Evolutionary conservation across 2,797 vertebrate genomes (phyloP).

Genomic region (Clarias laeviceps): DNA sequence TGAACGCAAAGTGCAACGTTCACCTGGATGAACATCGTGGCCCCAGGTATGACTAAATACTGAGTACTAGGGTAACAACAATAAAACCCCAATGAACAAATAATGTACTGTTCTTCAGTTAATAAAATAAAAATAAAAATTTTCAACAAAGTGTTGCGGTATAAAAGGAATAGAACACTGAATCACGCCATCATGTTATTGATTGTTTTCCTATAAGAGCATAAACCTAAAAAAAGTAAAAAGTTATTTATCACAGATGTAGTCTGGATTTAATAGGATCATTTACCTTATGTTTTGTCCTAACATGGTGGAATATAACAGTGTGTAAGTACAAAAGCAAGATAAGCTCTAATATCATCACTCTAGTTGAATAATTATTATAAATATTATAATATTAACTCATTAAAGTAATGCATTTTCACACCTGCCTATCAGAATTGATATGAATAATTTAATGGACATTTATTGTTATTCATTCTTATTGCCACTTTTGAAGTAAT

Average conservation of each 20-base stretch:
- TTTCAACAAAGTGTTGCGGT: background rate
- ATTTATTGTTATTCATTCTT: background rate
- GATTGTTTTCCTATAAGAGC: too few species aligned
- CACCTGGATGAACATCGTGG: conserved; percentile 83
- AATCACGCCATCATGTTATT: too few species aligned
- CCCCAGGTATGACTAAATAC: conserved; percentile 77
- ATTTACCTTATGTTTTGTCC: background rate
- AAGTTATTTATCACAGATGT: too few species aligned
- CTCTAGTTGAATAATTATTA: background rate
- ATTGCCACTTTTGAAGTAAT: background rate
- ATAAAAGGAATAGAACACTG: background rate
- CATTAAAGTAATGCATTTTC: background rate
- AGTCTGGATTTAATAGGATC: background rate
- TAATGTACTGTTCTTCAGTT: background rate
- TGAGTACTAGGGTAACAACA: background rate
- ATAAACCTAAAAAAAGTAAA: too few species aligned
- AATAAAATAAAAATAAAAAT: background rate
- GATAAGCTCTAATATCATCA: background rate
- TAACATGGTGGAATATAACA: background rate
- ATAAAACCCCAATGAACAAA: background rate
- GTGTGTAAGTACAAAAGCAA: background rate
- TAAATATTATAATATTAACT: background rate
- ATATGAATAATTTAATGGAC: background rate
- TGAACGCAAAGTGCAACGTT: conserved; percentile 75
- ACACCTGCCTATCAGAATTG: background rate